Conservation (phyloP, 2,888 invertebrate species). For the Pollenia labialis region DNA sequence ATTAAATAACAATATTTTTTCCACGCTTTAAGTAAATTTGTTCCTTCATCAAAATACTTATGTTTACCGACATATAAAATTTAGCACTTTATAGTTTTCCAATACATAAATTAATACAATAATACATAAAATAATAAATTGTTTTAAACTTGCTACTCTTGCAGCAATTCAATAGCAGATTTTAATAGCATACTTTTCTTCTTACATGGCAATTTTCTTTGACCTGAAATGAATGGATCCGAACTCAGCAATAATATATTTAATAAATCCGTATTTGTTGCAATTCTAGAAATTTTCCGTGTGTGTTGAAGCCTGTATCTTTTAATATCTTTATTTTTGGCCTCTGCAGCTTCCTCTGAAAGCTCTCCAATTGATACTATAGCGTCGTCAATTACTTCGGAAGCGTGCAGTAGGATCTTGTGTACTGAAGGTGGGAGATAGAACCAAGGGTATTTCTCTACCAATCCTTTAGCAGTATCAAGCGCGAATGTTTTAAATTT, state of each 20-base stretch:
- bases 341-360: neutral
- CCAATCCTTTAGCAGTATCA: neutral
- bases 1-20: neutral
- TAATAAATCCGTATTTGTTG: too few relatives aligned
- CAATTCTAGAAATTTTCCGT: too few relatives aligned
- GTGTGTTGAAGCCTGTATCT: too few relatives aligned
- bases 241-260: conserved; percentile 5
- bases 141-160: conserved; percentile 8
- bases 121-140: too few relatives aligned
- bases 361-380: neutral
- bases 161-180: conserved; percentile 21
- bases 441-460: neutral
- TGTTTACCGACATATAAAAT: neutral
- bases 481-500: too few relatives aligned
- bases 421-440: conserved; percentile 12
- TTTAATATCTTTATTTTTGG: too few relatives aligned
- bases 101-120: neutral
- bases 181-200: neutral
- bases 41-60: neutral
- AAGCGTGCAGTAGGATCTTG: conserved; percentile 9
- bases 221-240: conserved; percentile 20
- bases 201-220: neutral
- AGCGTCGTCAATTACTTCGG: neutral
- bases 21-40: neutral
- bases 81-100: neutral